Evolutionary conservation across 53 echinoderm and acorn worm species (phyloP).

Genomic region (Luidia sarsii): DNA sequence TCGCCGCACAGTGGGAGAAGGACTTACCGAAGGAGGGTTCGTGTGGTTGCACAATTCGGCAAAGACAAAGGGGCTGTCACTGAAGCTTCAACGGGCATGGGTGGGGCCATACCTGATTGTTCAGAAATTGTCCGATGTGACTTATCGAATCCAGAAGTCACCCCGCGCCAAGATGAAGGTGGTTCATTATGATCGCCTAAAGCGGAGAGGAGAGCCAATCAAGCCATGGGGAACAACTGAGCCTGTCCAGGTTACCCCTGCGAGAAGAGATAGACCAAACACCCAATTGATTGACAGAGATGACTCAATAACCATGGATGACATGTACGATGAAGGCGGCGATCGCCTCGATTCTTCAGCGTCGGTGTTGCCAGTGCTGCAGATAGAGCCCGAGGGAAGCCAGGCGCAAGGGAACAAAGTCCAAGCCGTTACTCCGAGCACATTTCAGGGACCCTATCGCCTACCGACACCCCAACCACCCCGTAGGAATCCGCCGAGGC

Average conservation of each 20-base stretch:
- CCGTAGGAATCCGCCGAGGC: not conserved
- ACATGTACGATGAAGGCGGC: no score
- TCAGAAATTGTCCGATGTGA: constrained; percentile 17
- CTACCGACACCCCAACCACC: no score
- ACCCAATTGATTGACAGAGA: no score
- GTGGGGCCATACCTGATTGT: constrained; percentile 22
- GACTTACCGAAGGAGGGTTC: not conserved
- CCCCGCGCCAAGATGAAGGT: not conserved
- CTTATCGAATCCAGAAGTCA: constrained; percentile 2
- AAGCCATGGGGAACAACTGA: not conserved
- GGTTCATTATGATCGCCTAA: constrained; percentile 13
- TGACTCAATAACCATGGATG: no score
- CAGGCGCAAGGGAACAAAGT: no score
- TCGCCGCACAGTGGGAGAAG: not conserved
- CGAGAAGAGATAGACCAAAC: no score
- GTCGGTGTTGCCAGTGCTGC: no score
- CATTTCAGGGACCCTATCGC: not conserved
- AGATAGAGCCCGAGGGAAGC: no score
- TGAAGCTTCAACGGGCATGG: constrained; percentile 18
- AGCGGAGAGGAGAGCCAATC: not conserved
- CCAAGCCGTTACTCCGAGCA: no score
- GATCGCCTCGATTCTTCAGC: no score
- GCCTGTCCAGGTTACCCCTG: no score
- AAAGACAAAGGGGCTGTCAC: constrained; percentile 17
- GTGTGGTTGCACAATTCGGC: constrained; percentile 18